phyloP scores from a whole-genome alignment of 2,797 vertebrate species.

The Tapirus indicus region DNA sequence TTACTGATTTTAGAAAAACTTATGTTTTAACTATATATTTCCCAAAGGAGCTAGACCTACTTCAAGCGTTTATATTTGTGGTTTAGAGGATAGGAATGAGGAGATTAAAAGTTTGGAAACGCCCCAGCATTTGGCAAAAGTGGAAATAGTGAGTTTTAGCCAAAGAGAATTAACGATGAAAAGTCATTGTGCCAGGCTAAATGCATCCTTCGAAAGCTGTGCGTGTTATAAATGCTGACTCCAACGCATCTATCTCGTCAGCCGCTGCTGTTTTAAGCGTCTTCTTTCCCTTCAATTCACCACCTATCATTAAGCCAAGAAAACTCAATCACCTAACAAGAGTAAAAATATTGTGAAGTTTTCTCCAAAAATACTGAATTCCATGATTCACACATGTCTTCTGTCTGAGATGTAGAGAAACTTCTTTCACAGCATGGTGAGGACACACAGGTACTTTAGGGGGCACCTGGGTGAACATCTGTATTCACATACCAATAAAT shows the following conservation, averaged over 20 bases:
- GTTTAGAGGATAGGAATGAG: neutral
- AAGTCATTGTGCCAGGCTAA: neutral
- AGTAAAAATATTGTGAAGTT: conserved; percentile 26
- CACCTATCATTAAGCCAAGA: neutral
- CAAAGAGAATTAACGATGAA: neutral
- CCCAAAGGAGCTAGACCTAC: neutral
- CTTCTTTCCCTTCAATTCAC: neutral
- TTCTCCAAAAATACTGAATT: conserved; percentile 4
- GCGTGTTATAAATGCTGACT: neutral
- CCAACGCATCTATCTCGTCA: neutral
- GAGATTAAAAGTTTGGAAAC: neutral
- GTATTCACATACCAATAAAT: neutral
- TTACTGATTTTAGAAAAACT: neutral
- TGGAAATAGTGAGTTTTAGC: neutral
- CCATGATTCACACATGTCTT: neutral
- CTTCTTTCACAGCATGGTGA: neutral
- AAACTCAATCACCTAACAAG: neutral
- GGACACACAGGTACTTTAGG: neutral
- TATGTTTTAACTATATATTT: neutral
- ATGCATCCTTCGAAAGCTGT: neutral
- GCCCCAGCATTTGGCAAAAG: neutral
- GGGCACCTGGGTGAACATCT: neutral
- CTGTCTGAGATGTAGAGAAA: neutral
- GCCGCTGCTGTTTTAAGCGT: neutral
- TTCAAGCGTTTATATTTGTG: neutral